A percentile compares a stretch with the other conserved stretches of the same genome.
phyloP scores from a whole-genome alignment of 2,888 invertebrate species.

The Leistus spinibarbis region DNA sequence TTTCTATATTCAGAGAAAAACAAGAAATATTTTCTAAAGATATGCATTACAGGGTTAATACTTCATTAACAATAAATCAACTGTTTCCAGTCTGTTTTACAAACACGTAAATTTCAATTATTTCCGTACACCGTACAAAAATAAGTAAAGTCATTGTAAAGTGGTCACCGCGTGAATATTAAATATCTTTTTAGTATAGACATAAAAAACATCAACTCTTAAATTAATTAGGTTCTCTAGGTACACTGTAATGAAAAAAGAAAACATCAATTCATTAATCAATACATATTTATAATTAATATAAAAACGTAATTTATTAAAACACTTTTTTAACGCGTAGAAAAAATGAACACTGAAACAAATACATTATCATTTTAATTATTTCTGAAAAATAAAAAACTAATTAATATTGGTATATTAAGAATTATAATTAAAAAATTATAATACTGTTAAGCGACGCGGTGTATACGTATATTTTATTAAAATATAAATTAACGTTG shows the following conservation, averaged over 20 bases:
- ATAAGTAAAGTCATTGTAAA: neutral
- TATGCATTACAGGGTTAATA: no score
- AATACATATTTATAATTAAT: neutral
- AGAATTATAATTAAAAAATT: neutral
- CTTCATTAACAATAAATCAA: no score
- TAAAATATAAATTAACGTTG: neutral
- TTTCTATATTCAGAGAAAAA: no score
- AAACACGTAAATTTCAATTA: no score
- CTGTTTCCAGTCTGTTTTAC: no score
- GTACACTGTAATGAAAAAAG: neutral
- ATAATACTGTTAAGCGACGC: neutral
- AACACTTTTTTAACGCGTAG: neutral
- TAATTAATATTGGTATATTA: neutral
- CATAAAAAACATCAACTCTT: neutral
- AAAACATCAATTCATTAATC: neutral
- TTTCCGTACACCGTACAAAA: no score
- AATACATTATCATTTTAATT: neutral
- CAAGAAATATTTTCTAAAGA: no score
- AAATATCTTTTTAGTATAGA: neutral
- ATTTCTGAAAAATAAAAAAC: neutral
- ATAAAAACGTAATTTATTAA: neutral
- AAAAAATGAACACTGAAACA: neutral
- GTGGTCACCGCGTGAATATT: neutral
- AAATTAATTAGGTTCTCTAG: neutral
- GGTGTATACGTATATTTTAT: neutral